Evolutionary conservation across 2,113 vertebrate genomes (phyloP).

Genomic region (Tenrec ecaudatus): DNA sequence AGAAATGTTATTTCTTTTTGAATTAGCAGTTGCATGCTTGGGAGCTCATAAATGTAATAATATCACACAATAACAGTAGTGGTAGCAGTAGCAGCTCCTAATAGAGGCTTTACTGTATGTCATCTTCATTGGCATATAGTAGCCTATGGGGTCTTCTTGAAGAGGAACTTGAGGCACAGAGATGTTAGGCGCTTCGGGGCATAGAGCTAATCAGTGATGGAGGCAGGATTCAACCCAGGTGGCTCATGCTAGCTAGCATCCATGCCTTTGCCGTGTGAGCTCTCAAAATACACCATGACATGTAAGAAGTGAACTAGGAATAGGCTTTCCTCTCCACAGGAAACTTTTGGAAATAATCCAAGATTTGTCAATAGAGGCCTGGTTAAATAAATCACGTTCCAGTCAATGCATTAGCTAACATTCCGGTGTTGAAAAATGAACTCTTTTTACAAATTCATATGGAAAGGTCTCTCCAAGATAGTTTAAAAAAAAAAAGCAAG

Average conservation of each 20-base stretch:
- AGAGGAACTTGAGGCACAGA: background rate
- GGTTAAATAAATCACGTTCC: background rate
- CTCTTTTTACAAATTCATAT: background rate
- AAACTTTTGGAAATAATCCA: conserved; percentile 11
- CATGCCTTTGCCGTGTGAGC: background rate
- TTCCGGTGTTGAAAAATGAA: background rate
- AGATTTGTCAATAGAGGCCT: background rate
- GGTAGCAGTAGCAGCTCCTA: background rate
- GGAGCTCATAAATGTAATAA: background rate
- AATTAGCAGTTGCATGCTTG: background rate
- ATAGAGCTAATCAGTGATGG: background rate
- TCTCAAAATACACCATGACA: background rate
- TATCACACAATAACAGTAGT: background rate
- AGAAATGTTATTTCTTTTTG: background rate
- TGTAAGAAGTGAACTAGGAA: background rate
- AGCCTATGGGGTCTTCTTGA: background rate
- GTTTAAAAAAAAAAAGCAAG: conserved; percentile 23
- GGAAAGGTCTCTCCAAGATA: background rate
- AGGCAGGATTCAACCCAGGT: background rate
- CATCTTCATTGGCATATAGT: background rate
- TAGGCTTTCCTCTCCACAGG: background rate
- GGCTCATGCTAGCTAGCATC: background rate
- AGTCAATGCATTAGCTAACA: background rate
- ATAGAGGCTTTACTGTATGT: background rate
- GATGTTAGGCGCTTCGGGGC: background rate